Conservation (phyloP, 1,140 invertebrate genomes). For the Drosophila sproati region DNA sequence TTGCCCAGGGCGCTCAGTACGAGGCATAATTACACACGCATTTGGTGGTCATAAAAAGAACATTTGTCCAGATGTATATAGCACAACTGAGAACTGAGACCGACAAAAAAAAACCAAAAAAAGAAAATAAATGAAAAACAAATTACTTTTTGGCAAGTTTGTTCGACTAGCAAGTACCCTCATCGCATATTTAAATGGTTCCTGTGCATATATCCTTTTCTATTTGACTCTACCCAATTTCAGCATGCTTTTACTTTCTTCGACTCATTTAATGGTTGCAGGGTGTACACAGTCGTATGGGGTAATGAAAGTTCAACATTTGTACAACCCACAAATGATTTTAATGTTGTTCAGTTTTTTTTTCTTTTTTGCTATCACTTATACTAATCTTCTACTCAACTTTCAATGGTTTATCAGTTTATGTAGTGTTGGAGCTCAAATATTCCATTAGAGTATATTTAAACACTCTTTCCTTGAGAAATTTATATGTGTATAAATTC, state of each 20-base stretch:
- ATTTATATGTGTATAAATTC: too few species aligned
- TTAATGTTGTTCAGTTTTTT: constrained; percentile 1
- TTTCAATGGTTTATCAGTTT: neutral
- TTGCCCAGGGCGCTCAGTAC: constrained; percentile 37
- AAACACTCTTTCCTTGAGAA: too few species aligned
- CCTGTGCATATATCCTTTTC: neutral
- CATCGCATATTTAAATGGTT: too few species aligned
- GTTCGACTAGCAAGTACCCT: constrained; percentile 1
- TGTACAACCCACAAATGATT: constrained; percentile 19
- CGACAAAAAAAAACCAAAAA: neutral
- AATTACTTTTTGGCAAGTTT: neutral
- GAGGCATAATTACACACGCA: constrained; percentile 55
- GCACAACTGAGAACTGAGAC: constrained; percentile 6
- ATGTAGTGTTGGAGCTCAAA: too few species aligned
- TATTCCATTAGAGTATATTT: too few species aligned
- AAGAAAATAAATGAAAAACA: neutral
- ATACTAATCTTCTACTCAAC: constrained; percentile 10
- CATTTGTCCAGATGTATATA: constrained; percentile 47
- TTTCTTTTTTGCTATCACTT: neutral
- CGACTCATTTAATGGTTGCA: neutral
- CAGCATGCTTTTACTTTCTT: neutral
- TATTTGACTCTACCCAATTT: neutral
- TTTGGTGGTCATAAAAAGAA: constrained; percentile 53
- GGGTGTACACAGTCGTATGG: constrained; percentile 7
- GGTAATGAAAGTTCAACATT: constrained; percentile 37